Evolutionary conservation across 2,113 vertebrate genomes (phyloP).

Genomic region (Tachysurus vachellii): DNA sequence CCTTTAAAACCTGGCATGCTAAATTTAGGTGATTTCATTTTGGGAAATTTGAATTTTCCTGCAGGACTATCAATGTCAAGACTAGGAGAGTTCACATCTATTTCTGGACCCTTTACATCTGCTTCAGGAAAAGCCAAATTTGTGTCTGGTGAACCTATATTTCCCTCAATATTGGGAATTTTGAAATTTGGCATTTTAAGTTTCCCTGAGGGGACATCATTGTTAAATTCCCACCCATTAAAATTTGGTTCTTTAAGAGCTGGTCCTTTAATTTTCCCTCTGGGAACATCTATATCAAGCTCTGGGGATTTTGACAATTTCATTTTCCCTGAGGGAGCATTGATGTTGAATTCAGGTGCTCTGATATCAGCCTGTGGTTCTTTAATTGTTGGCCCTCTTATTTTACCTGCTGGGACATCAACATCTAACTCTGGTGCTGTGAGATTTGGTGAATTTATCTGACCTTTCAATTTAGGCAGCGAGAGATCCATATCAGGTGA

Average conservation of each 20-base stretch:
- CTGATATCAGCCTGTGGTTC: slow-evolving; percentile 54
- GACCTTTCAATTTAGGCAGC: slow-evolving; percentile 33
- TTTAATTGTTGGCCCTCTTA: slow-evolving; percentile 44
- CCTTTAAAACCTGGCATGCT: slow-evolving; percentile 39
- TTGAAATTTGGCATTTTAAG: slow-evolving; percentile 51
- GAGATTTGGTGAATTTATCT: slow-evolving; percentile 36
- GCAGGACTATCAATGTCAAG: slow-evolving; percentile 55
- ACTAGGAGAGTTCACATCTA: slow-evolving; percentile 53
- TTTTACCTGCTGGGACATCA: slow-evolving; percentile 41
- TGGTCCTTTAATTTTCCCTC: slow-evolving; percentile 50
- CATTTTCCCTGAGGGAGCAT: slow-evolving; percentile 48
- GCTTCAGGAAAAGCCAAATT: slow-evolving; percentile 47
- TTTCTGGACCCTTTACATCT: slow-evolving; percentile 52
- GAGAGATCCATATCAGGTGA: slow-evolving; percentile 46
- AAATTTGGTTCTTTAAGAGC: slow-evolving; percentile 49
- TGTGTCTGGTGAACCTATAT: slow-evolving; percentile 54
- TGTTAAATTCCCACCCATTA: slow-evolving; percentile 54
- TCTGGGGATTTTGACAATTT: slow-evolving; percentile 44
- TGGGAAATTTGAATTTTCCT: slow-evolving; percentile 58
- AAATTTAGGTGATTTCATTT: slow-evolving; percentile 44
- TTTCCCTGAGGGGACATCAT: slow-evolving; percentile 52
- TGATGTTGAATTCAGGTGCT: slow-evolving; percentile 55
- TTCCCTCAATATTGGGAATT: slow-evolving; percentile 63
- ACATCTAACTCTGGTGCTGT: slow-evolving; percentile 29
- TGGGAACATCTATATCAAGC: slow-evolving; percentile 33